Base-by-base conservation (phyloP, 2,797 vertebrate genomes). In the Acanthis flammea region DNA sequence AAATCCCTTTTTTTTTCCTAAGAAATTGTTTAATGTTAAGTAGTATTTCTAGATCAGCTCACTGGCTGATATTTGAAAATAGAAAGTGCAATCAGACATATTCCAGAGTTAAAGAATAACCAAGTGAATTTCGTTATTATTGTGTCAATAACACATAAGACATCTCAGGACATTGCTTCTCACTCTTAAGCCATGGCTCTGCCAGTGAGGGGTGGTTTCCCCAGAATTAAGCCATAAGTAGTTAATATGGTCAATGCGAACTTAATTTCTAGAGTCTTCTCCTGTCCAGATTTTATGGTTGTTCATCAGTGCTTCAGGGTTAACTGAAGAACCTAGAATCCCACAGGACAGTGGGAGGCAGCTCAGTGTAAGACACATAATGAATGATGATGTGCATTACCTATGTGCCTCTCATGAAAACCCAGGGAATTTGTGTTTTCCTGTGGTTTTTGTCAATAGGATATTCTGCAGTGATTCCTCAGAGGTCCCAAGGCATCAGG, bases 381-480 rank as follows among this genome's bases (percentile, higher is more conserved):
- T 10, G 45, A 60, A 68, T 33, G 21, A 61, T 42, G 31, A 67
- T 27, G 7, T 50, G 33, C 9, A 12, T 48, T 78, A 27, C 2
- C 0, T 5, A 27, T 0, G 0, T 31, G 31, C 5, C 35, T 9
- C 6, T 35, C 19, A 51, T 21, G 27, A 70, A 76, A 83, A 39
- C 15, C 10, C 13, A 14, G 41, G 16, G 30, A 80, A 58, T 35
- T 35, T 57, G 12, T 66, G 18, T 15, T 65, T 92, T 82, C 35
- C 14, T 8, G 4, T 18, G 10, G 5, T 55, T 27, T 62, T 45
- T 75, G 39, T 14, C 47, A 79, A 41, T 6, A 18, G 11, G 21
- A 50, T 37, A 61, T 37, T 81, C 57, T 48, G 41, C 47, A 73
- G 22, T 50, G 27, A 39, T 70, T 86, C 91, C 39, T 92, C 60